Evolutionary conservation across 1,140 invertebrate genomes (phyloP).

Genomic region (Drosophila auraria): DNA sequence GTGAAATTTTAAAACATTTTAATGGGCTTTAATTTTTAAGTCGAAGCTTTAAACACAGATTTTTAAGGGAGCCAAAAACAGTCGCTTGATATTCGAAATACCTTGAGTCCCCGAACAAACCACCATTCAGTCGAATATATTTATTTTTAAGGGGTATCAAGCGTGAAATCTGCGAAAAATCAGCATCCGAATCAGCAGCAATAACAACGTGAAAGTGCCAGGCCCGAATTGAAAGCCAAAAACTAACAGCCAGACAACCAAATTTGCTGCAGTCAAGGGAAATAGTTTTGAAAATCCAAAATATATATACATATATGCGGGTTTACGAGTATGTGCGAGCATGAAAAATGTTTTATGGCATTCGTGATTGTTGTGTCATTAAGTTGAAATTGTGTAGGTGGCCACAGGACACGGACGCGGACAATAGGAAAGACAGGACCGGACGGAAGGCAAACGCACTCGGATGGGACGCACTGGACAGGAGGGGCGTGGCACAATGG

Average conservation of each 20-base stretch:
- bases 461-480: neutral
- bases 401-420: conserved; percentile 43
- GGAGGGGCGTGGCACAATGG: conserved; percentile 47
- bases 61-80: neutral
- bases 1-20: neutral
- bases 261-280: conserved; percentile 49
- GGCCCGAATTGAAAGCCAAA: conserved; percentile 27
- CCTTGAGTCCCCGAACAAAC: neutral
- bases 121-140: too few relatives aligned
- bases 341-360: conserved; percentile 79
- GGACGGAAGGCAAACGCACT: conserved; percentile 16
- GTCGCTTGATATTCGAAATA: neutral
- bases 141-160: conserved; percentile 15
- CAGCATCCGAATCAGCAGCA: conserved; percentile 27
- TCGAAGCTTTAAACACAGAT: neutral
- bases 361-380: conserved; percentile 82
- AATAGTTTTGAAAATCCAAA: conserved; percentile 70
- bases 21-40: too few relatives aligned
- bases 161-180: conserved; percentile 49
- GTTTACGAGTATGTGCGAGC: conserved; percentile 22
- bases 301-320: conserved; percentile 30
- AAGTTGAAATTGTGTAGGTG: conserved; percentile 83
- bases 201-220: conserved; percentile 44
- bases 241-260: conserved; percentile 50
- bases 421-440: conserved; percentile 11